A percentile compares a stretch with the other conserved stretches of the same genome.
These are phyloP conservation scores for Pelecanus crispus DNA, from an alignment of 2,113 vertebrate genomes.

Conservation along the genomic window DNA sequence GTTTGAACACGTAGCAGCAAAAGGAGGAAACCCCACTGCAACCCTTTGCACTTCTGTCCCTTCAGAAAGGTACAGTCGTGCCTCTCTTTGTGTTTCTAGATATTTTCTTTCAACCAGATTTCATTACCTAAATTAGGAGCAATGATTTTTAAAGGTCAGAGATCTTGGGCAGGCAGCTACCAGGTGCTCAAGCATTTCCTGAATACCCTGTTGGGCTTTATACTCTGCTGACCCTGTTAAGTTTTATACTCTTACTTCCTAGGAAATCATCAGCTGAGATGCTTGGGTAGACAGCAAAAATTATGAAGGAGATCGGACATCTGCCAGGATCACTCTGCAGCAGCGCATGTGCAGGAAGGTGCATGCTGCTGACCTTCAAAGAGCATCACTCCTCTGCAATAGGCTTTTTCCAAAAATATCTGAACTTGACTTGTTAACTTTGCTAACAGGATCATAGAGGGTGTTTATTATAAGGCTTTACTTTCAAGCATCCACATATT, in stretches of 20 bases:
- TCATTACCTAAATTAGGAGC: not conserved
- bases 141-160: not conserved
- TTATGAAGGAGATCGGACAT: not conserved
- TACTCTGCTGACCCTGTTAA: no score
- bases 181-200: not conserved
- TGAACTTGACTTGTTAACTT: not conserved
- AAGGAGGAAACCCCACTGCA: not conserved
- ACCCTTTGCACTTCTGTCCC: not conserved
- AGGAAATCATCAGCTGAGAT: not conserved
- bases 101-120: not conserved
- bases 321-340: not conserved
- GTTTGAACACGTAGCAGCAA: not conserved
- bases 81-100: not conserved
- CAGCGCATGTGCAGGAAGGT: rapidly evolving
- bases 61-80: not conserved
- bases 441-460: not conserved
- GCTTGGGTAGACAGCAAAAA: not conserved
- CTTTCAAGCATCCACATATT: not conserved
- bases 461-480: not conserved
- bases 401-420: not conserved
- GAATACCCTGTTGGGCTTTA: not conserved
- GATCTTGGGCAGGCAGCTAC: not conserved
- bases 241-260: not conserved
- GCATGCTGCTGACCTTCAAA: not conserved
- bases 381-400: not conserved